Percentiles rank a stretch among this genome's conserved stretches.
Conservation (phyloP, 2,113 vertebrate species). For the Mus musculus region DNA sequence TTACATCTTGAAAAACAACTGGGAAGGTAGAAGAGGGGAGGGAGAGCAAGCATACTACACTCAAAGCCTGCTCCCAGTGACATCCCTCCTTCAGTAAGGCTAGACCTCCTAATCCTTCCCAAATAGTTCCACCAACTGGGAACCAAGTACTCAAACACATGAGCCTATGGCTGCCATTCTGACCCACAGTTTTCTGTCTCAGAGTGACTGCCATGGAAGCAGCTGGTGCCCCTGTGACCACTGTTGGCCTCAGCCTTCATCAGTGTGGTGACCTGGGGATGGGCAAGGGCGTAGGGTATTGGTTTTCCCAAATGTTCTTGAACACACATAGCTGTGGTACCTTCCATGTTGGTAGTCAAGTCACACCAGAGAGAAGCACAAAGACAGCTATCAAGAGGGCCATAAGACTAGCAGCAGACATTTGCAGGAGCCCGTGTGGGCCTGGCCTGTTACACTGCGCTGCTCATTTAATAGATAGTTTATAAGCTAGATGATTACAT, state of each 20-base stretch:
- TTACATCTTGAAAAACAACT: not conserved
- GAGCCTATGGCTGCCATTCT: not conserved
- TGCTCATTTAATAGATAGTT: not conserved
- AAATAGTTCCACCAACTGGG: not conserved
- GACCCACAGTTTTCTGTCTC: not conserved
- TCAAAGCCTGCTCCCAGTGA: not conserved
- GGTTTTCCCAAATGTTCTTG: not conserved
- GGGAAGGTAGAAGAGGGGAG: too few species aligned
- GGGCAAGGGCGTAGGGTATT: rapidly evolving
- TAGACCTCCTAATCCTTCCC: not conserved
- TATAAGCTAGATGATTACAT: not conserved
- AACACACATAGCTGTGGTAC: not conserved
- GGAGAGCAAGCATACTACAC: too few species aligned
- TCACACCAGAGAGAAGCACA: not conserved
- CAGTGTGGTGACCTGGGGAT: not conserved
- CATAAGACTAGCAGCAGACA: rapidly evolving
- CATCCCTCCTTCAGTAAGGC: not conserved
- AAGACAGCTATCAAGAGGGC: not conserved
- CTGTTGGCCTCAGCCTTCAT: not conserved
- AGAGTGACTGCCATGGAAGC: not conserved
- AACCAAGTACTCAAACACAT: not conserved
- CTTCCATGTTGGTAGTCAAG: not conserved
- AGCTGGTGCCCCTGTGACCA: not conserved
- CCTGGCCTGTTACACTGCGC: not conserved
- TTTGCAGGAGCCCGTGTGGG: not conserved